Evolutionary conservation across 1,140 invertebrate genomes (phyloP), one percentile per base, ranked within the genome.

Genomic region (Drosophila albomicans): DNA sequence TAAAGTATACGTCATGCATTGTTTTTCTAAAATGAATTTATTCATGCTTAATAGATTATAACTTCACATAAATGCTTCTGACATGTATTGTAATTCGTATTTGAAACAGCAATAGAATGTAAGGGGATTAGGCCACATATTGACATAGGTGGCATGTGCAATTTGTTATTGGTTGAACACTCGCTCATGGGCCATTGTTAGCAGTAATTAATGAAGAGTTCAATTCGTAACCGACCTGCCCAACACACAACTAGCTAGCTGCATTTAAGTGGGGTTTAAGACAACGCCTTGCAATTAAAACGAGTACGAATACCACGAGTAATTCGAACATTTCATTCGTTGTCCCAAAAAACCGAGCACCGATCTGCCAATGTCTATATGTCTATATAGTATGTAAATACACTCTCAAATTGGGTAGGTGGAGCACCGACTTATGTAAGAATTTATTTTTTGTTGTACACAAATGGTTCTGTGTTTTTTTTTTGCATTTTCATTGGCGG

Each of bases 381-480:
- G 70, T n/a, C 25, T 35, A 68, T 35, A 76, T 52, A 81, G 61
- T 56, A 67, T 48, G 15, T 30, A 61, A 35, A 72, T 68, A 84
- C 63, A 64, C 67, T 63, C 68, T 70, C 54, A 57, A 75, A 48
- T 58, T 58, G 43, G 57, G 84, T 89, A 82, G 84, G 84, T 88
- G 84, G 84, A 88, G 84, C 78, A 72, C 72, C 74, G 67, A 84
- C 85, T 88, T 88, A 89, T 88, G 84, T 89, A 88, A 88, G 64
- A 80, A 43, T 89, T 70, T 52, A 52, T 88, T 81, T 87, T 66
- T 88, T 87, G 65, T 72, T 80, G 57, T 58, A 38, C 35, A 30
- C 1, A 48, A 54, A 41, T 30, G 25, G 52, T 1, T 49, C 46
- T 32, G 32, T 7, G 64, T 67, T 73, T 68, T 38, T 48, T 66